Percentiles rank a stretch among this genome's conserved stretches.
These are phyloP conservation scores for Lithophane semibrunnea DNA, from an alignment of 2,888 invertebrate genomes.

Conservation along the genomic window DNA sequence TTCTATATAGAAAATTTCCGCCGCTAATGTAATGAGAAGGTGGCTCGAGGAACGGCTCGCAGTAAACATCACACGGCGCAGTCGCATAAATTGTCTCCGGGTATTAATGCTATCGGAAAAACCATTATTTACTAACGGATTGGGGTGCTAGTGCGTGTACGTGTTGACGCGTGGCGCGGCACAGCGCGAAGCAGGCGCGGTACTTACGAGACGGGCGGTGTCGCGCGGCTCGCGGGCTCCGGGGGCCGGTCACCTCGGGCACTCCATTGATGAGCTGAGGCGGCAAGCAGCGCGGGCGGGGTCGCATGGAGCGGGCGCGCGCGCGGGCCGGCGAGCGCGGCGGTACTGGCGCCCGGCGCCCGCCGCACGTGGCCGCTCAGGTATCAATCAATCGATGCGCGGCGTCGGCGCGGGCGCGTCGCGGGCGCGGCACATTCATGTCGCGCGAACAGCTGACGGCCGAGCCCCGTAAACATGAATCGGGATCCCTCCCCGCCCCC, in stretches of 20 bases:
- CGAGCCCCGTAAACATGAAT: slow-evolving; percentile 89
- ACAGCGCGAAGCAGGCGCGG: slow-evolving; percentile 56
- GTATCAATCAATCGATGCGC: slow-evolving; percentile 89
- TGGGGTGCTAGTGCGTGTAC: slow-evolving; percentile 67
- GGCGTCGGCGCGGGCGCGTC: slow-evolving; percentile 75
- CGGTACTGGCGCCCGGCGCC: slow-evolving; percentile 81
- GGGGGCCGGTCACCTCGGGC: slow-evolving; percentile 84
- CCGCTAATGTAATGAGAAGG: slow-evolving; percentile 79
- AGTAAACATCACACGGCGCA: slow-evolving; percentile 84
- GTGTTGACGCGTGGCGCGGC: slow-evolving; percentile 69
- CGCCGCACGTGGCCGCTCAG: slow-evolving; percentile 79
- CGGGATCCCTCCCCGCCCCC: slow-evolving; percentile 71
- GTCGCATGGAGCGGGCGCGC: slow-evolving; percentile 78
- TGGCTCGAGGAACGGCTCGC: slow-evolving; percentile 69
- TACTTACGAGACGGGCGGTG: slow-evolving; percentile 72
- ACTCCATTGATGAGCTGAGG: slow-evolving; percentile 84
- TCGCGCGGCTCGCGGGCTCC: slow-evolving; percentile 67
- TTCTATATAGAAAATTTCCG: slow-evolving; percentile 76
- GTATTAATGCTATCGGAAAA: slow-evolving; percentile 79
- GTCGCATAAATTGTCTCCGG: slow-evolving; percentile 78
- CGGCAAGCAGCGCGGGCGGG: slow-evolving; percentile 71
- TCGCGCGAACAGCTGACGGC: slow-evolving; percentile 88
- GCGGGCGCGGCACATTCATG: slow-evolving; percentile 88
- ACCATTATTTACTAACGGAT: slow-evolving; percentile 79
- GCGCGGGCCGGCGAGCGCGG: slow-evolving; percentile 82